Evolutionary conservation across 2,888 invertebrate genomes (phyloP).

Genomic region (Cheiracanthium punctorium): DNA sequence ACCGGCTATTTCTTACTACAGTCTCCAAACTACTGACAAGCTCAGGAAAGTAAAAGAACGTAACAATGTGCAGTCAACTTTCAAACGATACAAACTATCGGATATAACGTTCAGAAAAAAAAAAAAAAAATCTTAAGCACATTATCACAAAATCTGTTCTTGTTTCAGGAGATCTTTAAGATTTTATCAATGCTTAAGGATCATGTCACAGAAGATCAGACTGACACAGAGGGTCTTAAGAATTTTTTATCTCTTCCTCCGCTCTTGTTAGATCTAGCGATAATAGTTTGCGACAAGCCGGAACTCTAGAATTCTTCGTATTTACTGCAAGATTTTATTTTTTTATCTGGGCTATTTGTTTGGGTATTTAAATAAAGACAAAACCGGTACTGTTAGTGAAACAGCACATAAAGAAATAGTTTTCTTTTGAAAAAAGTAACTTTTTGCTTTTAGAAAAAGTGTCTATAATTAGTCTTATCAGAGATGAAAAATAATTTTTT

Average conservation of each 20-base stretch:
- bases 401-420: too few species aligned
- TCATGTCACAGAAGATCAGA: constrained; percentile 52
- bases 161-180: constrained; percentile 25
- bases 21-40: background rate
- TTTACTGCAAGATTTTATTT: too few species aligned
- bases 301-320: background rate
- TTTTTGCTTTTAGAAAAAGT: too few species aligned
- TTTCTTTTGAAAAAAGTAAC: too few species aligned
- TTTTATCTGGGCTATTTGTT: background rate
- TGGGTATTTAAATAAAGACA: background rate
- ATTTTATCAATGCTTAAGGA: constrained; percentile 39
- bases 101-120: background rate
- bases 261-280: background rate
- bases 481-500: too few species aligned
- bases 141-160: constrained; percentile 53
- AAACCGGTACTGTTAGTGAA: too few species aligned
- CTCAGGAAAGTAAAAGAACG: background rate
- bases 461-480: too few species aligned
- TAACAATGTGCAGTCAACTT: background rate
- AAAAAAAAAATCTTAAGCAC: constrained; percentile 4
- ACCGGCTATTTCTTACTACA: too few species aligned
- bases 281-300: background rate
- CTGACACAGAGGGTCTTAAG: constrained; percentile 34
- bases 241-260: background rate
- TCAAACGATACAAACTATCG: background rate